Base-by-base conservation (phyloP, 2,888 invertebrate genomes). In the Athetis lepigone region DNA sequence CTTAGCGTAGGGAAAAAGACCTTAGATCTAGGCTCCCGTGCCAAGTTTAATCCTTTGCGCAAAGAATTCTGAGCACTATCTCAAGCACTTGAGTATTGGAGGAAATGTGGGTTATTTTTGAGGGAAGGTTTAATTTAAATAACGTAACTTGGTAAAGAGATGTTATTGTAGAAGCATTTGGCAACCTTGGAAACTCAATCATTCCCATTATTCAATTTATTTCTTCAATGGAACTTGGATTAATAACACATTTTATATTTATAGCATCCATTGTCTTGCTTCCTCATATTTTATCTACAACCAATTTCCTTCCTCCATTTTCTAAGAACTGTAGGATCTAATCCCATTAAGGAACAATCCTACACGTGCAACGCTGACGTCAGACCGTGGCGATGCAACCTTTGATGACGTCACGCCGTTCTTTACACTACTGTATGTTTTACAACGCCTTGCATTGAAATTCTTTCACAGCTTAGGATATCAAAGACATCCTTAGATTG, bases 371-470 rank as follows among this genome's bases (percentile, higher is more conserved):
- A 55, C 64, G 65, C 58, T 83, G 80, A 83, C 66, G 75, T 71
- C 70, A 81, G 36, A 64, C 64, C 46, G 77, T 62, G 63, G 56
- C 69, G 56, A 81, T 80, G 72, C 71, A 77, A 46, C 77, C 72
- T 76, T 56, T 63, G 4, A 46, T 77, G 68, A 67, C 80, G 77
- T 77, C 79, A 80, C 42, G 2, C 11, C 27, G n/a, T n/a, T 43
- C 21, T 54, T 8, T 21, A 13, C 16, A 43, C 2, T 13, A 21
- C 13, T 37, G 16, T 21, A 23, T 49, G 42, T 37, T 49, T 19
- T 19, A 36, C 21, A 58, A 37, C 36, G 6, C 21, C 9, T 18
- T 39, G 29, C 39, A 57, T 50, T 57, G n/a, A 23, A 43, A 50
- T 70, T 70, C 29, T 50, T 36, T 11, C 25, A 42, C 21, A 42